phyloP scores from a whole-genome alignment of 2,888 invertebrate genomes.

The Mesorhabditis sp. region DNA sequence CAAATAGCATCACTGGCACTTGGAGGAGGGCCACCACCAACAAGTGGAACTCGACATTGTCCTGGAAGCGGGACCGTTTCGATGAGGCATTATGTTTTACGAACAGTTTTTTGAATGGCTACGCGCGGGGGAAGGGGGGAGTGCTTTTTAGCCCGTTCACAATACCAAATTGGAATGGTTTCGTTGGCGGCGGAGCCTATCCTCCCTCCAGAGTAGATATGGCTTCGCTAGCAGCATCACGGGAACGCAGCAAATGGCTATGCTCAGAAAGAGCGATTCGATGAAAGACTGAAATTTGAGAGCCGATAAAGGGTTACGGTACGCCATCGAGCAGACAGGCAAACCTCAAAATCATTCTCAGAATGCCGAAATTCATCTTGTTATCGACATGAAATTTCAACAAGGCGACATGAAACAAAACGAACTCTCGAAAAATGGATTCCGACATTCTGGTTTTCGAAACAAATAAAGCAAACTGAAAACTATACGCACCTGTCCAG shows the following conservation, averaged over 20 bases:
- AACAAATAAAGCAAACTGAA: neutral
- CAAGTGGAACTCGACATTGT: slow-evolving; percentile 5
- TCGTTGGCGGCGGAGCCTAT: too few species aligned
- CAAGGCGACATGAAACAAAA: neutral
- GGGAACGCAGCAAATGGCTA: slow-evolving; percentile 49
- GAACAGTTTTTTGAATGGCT: too few species aligned
- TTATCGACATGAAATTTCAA: neutral
- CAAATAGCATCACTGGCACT: neutral
- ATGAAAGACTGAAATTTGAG: slow-evolving; percentile 36
- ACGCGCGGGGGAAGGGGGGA: too few species aligned
- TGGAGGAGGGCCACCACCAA: neutral
- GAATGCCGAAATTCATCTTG: too few species aligned
- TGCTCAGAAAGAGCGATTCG: slow-evolving; percentile 56
- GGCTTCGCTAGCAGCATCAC: slow-evolving; percentile 57
- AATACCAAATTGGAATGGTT: too few species aligned
- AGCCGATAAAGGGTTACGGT: too few species aligned
- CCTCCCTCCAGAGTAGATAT: too few species aligned
- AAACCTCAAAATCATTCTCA: too few species aligned
- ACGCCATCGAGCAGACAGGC: too few species aligned
- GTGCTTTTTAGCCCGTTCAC: too few species aligned
- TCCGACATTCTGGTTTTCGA: neutral
- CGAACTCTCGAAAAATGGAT: slow-evolving; percentile 2
- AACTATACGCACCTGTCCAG: slow-evolving; percentile 41
- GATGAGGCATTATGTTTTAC: too few species aligned
- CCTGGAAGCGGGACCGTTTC: slow-evolving; percentile 4